Base-by-base conservation (phyloP, 2,797 vertebrate genomes). In the Malacoraja senta region DNA sequence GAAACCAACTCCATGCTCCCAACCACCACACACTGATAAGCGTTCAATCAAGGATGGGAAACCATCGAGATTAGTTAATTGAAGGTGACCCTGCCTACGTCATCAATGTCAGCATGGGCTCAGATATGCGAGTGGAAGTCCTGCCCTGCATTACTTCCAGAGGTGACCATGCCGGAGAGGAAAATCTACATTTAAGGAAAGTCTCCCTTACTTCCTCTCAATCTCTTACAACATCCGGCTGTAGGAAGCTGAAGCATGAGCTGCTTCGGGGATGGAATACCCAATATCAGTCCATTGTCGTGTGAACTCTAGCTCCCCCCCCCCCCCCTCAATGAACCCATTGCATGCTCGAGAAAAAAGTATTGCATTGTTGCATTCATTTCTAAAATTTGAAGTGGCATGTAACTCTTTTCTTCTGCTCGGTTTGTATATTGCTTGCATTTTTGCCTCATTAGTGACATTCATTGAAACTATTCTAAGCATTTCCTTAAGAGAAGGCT, bases 181-280 rank as follows among this genome's bases (percentile, higher is more conserved):
- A 32, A 86, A 86, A 86, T 65, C 61, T 65, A 88, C n/a, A 19
- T 88, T 63, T 68, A 88, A n/a, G 12, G 63, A 7, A 61, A 88
- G 61, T 88, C 61, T 88, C 84, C 84, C 19, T 19, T 35, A 88
- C 84, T 88, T 88, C 84, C 84, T 88, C n/a, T 32, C 84, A 88
- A 88, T 88, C 84, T 88, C 84, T 35, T 24, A 32, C 84, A 88
- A 88, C 63, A 88, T 88, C 63, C 63, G 32, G 61, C 84, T 21
- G 61, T 88, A 88, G 84, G 84, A 88, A 68, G 32, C 84, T n/a
- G 63, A 88, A 35, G 84, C n/a, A 19, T 35, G 63, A 88, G 68
- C n/a, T 88, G n/a, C 63, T 32, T 32, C n/a, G 68, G 84, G 8
- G 63, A 35, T 88, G 63, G 65, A 68, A 32, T n/a, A 21, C 63